Evolutionary conservation across 2,113 vertebrate genomes (phyloP).

Genomic region (Alligator mississippiensis): DNA sequence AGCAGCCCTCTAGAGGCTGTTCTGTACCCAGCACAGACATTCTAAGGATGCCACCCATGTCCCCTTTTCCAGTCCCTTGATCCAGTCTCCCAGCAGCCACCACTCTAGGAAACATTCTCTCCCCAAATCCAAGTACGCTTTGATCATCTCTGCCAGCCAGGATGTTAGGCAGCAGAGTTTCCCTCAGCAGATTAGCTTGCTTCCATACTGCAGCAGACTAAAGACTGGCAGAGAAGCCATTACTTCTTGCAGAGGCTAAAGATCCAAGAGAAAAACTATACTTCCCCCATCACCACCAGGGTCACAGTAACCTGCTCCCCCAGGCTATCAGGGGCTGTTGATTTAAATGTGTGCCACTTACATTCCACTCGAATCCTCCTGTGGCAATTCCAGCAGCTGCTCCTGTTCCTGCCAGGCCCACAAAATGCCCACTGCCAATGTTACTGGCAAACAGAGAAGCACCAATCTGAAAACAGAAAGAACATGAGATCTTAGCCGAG

Average conservation of each 20-base stretch:
- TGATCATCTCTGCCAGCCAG: not conserved
- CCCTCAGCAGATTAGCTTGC: not conserved
- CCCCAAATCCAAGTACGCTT: not conserved
- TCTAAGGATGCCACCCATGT: not conserved
- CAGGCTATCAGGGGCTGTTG: not conserved
- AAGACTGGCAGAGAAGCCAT: not conserved
- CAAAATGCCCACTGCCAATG: conserved; percentile 95
- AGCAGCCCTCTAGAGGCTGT: not conserved
- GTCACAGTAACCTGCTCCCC: not conserved
- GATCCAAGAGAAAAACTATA: not conserved
- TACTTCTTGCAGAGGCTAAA: not conserved
- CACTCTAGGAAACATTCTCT: not conserved
- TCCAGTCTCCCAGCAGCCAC: not conserved
- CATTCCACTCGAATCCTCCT: conserved; percentile 94
- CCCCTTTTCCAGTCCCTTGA: not conserved
- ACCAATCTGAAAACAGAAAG: conserved; percentile 86
- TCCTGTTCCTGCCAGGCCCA: conserved; percentile 92
- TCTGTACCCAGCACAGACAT: not conserved
- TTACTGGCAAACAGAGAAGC: conserved; percentile 98
- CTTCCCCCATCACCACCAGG: not conserved
- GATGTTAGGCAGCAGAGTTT: not conserved
- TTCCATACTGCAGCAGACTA: not conserved
- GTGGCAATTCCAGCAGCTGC: conserved; percentile 89
- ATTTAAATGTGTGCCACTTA: conserved; percentile 71
- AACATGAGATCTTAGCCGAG: not conserved